These are phyloP conservation scores for Aleiodes leptofemur DNA, from an alignment of 2,888 invertebrate species.

Conservation along the genomic window DNA sequence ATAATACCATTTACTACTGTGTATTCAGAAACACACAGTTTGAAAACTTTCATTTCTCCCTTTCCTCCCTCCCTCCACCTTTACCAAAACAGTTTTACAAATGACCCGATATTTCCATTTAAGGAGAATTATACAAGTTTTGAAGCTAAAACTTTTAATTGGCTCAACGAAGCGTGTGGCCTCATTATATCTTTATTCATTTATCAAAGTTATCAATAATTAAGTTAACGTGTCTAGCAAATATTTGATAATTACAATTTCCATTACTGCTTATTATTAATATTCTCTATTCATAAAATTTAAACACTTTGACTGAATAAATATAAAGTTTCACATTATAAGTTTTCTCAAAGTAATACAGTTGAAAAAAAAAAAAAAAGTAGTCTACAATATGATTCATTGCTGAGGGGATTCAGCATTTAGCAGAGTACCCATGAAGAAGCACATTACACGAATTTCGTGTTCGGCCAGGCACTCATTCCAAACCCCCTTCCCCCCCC, in stretches of 20 bases:
- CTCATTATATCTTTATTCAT: conserved; percentile 35
- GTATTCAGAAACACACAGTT: conserved; percentile 18
- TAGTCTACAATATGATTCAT: neutral
- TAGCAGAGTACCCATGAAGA: neutral
- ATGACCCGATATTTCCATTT: conserved; percentile 33
- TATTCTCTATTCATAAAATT: neutral
- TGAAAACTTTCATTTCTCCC: conserved; percentile 27
- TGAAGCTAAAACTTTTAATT: conserved; percentile 26
- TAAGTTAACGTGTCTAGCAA: conserved; percentile 4
- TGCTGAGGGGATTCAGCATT: neutral
- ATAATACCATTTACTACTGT: neutral
- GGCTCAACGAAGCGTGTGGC: conserved; percentile 33
- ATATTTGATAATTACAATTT: conserved; percentile 23
- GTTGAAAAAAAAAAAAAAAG: no score
- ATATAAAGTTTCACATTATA: no score
- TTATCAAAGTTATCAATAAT: conserved; percentile 22
- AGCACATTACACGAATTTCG: conserved; percentile 28
- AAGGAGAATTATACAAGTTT: conserved; percentile 32
- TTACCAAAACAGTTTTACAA: conserved; percentile 28
- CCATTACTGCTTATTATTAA: neutral
- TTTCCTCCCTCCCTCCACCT: no score
- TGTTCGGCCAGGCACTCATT: conserved; percentile 24
- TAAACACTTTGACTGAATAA: no score
- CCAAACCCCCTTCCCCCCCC: neutral
- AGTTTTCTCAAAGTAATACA: no score